Base-by-base conservation (phyloP, 35 echinoderm and acorn worm genomes). In the Chiridota heheva region DNA sequence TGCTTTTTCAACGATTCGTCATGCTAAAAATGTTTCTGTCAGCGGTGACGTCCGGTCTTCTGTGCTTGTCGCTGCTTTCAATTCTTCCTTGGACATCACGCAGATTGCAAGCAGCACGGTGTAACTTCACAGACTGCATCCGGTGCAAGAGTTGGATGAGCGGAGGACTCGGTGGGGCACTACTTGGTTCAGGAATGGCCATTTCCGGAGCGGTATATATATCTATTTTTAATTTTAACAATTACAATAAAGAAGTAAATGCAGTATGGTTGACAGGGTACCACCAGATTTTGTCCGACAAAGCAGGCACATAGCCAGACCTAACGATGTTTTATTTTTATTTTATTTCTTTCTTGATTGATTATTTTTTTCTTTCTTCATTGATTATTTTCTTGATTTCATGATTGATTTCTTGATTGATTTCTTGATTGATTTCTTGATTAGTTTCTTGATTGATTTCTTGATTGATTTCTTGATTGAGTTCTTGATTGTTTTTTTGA, bases 1-100 rank as follows among this genome's bases (percentile, higher is more conserved):
- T 97, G 94, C 67, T 81, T 1, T 97, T 97, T 75, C 70, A 78
- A 20, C 81, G 78, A 20, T 73, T 80, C 56, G 77, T 91, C 16
- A 91, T 97, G 94, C 51, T 91, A 17, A 97, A 97, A 81, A 97
- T 91, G 88, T 97, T 97, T 24, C 40, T 97, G 1, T 81, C 71
- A 39, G 88, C 88, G 20, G 69, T 97, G 22, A 49, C 89, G 0
- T 40, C 88, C 15, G 88, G 89, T 67, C 84, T 91, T 20, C 44
- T 88, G 10, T 82, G 88, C 28, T 82, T 97, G 24, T 42, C 84
- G 15, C 26, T 88, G 1, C 65, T 98, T 29, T 91, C 95, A n/a
- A 53, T 98, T 15, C 34, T 97, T 7, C 84, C 93, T 33, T 24
- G 40, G n/a, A 89, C 89, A 0, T 59, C 74, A n/a, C 28, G 38